A percentile compares a stretch with the other conserved stretches of the same genome.
Evolutionary conservation across 2,113 vertebrate species (phyloP).

Genomic region (Saccopteryx bilineata): DNA sequence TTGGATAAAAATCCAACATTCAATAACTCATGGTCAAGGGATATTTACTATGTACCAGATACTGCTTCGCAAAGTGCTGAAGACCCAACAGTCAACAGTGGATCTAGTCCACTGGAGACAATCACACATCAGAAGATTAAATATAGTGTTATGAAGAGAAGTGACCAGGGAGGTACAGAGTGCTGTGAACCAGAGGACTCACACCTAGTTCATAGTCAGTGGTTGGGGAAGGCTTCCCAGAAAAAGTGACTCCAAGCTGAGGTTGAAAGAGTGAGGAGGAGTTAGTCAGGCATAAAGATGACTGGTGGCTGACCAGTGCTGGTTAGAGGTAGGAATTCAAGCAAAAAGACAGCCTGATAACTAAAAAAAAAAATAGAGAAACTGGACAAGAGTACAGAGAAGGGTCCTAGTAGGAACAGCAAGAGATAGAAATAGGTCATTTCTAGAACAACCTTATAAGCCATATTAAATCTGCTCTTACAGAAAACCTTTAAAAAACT

Average conservation of each 20-base stretch:
- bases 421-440: neutral
- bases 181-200: neutral
- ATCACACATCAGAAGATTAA: neutral
- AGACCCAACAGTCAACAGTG: too few relatives aligned
- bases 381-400: neutral
- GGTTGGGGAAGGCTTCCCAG: neutral
- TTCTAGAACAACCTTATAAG: neutral
- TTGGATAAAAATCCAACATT: neutral
- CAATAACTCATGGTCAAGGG: neutral
- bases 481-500: neutral
- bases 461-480: neutral
- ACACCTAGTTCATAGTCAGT: neutral
- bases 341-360: neutral
- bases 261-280: neutral
- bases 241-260: neutral
- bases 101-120: neutral
- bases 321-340: neutral
- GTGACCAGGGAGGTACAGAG: rapidly evolving
- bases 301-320: rapidly evolving
- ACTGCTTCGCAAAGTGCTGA: neutral
- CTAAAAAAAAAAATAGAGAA: neutral
- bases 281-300: neutral
- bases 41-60: neutral
- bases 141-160: neutral
- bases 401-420: neutral